Evolutionary conservation across 1,140 invertebrate species (phyloP), one percentile per base, ranked within the genome.

Genomic region (Rhopalosiphum maidis): DNA sequence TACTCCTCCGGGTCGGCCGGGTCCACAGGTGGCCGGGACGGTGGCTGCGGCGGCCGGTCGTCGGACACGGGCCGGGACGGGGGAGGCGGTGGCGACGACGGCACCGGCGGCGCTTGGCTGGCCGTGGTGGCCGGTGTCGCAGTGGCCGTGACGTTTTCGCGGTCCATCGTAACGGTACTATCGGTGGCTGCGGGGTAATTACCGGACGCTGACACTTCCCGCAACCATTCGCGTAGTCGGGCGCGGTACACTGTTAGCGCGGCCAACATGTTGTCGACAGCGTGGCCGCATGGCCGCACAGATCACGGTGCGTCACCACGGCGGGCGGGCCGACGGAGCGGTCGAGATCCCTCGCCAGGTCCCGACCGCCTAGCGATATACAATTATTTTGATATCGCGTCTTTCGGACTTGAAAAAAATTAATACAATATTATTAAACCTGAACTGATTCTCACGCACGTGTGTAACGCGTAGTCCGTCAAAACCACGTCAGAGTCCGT

Each of bases 261-360:
- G 60, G 68, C 85, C 43, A 90, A 82, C 90, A 91, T 93, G 85
- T 30, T 77, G 60, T 77, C 60, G 60, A 35, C 60, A n/a, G 4
- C 87, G 37, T 82, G 68, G 77, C 86, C 90, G 48, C 55, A 93
- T 85, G 82, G 92, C 86, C 43, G 55, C 88, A 94, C 86, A 43
- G 82, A 86, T 43, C n/a, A 83, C 48, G 37, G 88, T 6, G 68
- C 60, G 48, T 77, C 68, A 54, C 94, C 87, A 90, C 94, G 68
- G 7, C 30, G 90, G 35, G 21, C 68, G 60, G 60, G 11, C 22
- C 18, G 18, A 23, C n/a, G 48, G 54, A 48, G 22, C 22, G n/a
- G 43, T 68, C n/a, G n/a, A 2, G 3, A 21, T 41, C 25, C 23
- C 15, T 51, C 18, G 21, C 48, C 48, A 18, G 15, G 48, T 51